Evolutionary conservation across 2,113 vertebrate genomes (phyloP).

Genomic region (Pomatorhinus ruficollis): DNA sequence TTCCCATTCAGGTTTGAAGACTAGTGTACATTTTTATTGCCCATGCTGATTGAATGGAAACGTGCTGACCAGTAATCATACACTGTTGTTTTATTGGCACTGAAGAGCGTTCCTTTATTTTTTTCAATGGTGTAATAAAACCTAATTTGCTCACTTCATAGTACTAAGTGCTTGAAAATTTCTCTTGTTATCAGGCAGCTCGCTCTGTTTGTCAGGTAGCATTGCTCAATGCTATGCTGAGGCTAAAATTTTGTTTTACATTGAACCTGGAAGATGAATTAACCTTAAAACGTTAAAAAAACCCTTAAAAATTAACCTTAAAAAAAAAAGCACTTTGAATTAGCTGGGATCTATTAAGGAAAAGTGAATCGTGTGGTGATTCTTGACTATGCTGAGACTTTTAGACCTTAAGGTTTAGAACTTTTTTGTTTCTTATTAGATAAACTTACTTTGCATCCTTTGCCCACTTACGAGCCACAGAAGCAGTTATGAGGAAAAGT

Average conservation of each 20-base stretch:
- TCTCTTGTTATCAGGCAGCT: not conserved
- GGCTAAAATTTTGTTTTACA: not conserved
- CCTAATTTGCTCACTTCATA: not conserved
- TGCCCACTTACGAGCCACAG: not conserved
- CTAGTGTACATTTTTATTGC: conserved; percentile 15
- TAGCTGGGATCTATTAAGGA: not conserved
- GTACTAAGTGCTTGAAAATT: not conserved
- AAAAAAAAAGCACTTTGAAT: not conserved
- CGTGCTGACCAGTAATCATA: not conserved
- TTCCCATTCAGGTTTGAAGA: not conserved
- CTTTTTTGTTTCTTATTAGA: not conserved
- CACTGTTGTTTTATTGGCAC: not conserved
- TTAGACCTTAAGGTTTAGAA: not conserved
- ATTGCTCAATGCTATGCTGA: not conserved
- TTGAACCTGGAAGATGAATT: not conserved
- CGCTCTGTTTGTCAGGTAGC: not conserved
- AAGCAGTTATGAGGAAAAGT: not conserved
- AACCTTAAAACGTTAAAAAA: not conserved
- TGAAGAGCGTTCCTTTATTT: not conserved
- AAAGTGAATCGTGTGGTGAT: not conserved
- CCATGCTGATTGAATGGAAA: not conserved
- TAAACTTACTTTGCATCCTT: not conserved
- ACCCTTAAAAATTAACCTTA: too few species aligned
- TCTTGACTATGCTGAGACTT: not conserved
- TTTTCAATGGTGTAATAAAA: conserved; percentile 17